These are phyloP conservation scores for Schmidtea mediterranea DNA, from an alignment of 1,140 invertebrate genomes.

Conservation along the genomic window DNA sequence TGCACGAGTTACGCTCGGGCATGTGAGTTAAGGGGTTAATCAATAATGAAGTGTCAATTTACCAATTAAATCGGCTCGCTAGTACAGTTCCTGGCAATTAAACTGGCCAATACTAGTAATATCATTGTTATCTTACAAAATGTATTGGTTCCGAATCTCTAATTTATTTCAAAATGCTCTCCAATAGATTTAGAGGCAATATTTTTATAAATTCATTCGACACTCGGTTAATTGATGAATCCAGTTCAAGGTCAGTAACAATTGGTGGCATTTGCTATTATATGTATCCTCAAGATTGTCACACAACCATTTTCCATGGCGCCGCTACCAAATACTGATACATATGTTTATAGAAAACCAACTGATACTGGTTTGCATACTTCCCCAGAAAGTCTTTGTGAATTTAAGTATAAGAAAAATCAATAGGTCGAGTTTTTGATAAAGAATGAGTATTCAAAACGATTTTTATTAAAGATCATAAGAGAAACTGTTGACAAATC, in stretches of 20 bases:
- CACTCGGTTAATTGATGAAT: conserved; percentile 14
- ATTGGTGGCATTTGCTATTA: conserved; percentile 94
- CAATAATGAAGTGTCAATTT: conserved; percentile 97
- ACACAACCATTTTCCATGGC: conserved; percentile 72
- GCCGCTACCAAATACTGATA: no score
- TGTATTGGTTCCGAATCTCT: conserved; percentile 89
- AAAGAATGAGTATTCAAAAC: no score
- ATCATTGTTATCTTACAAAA: conserved; percentile 98
- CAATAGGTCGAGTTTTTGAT: no score
- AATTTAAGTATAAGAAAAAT: no score
- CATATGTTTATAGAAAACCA: no score
- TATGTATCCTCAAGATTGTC: conserved; percentile 81
- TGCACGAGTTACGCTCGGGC: no score
- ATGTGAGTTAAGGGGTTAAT: no score
- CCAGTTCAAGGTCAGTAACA: conserved; percentile 63
- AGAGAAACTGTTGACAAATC: no score
- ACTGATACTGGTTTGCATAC: no score
- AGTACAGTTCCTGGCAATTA: conserved; percentile 96
- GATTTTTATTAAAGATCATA: no score
- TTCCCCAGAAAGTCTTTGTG: no score
- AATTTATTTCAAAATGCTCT: conserved; percentile 96
- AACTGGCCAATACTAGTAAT: conserved; percentile 97
- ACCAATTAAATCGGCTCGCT: conserved; percentile 90
- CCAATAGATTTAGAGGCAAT: conserved; percentile 50
- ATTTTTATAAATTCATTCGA: no score